phyloP scores from a whole-genome alignment of 1,140 invertebrate species.

The Saccostrea glomerata region DNA sequence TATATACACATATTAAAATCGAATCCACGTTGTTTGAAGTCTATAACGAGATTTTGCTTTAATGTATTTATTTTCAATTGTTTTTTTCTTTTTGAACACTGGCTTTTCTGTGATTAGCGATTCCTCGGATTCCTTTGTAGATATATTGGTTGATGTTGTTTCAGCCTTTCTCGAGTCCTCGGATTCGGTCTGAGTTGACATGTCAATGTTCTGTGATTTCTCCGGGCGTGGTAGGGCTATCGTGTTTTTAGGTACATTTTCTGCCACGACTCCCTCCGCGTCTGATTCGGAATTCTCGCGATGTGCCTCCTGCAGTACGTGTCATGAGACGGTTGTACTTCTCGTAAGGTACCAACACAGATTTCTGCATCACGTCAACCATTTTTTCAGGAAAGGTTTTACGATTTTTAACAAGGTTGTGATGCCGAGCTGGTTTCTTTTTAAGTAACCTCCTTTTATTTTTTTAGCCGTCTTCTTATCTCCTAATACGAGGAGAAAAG shows the following conservation, averaged over 20 bases:
- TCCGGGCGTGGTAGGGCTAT: too few relatives aligned
- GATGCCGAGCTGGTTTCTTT: background rate
- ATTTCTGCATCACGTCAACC: too few relatives aligned
- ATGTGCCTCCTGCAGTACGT: background rate
- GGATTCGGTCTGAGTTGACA: too few relatives aligned
- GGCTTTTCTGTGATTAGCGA: background rate
- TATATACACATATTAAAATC: background rate
- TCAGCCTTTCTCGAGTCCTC: too few relatives aligned
- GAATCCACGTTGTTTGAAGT: conserved; percentile 3
- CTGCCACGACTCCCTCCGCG: too few relatives aligned
- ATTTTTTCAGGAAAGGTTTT: background rate
- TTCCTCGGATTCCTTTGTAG: background rate
- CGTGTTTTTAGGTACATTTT: too few relatives aligned
- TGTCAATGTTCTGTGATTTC: too few relatives aligned
- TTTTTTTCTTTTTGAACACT: background rate
- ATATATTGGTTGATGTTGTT: too few relatives aligned
- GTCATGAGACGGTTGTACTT: background rate
- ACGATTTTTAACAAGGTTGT: background rate
- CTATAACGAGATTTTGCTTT: too few relatives aligned
- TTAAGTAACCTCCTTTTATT: conserved; percentile 6
- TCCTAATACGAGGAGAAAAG: background rate
- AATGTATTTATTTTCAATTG: background rate
- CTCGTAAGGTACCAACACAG: background rate
- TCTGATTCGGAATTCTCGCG: too few relatives aligned
- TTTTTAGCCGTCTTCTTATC: background rate